phyloP scores from a whole-genome alignment of 2,113 vertebrate species.

The Vidua macroura region DNA sequence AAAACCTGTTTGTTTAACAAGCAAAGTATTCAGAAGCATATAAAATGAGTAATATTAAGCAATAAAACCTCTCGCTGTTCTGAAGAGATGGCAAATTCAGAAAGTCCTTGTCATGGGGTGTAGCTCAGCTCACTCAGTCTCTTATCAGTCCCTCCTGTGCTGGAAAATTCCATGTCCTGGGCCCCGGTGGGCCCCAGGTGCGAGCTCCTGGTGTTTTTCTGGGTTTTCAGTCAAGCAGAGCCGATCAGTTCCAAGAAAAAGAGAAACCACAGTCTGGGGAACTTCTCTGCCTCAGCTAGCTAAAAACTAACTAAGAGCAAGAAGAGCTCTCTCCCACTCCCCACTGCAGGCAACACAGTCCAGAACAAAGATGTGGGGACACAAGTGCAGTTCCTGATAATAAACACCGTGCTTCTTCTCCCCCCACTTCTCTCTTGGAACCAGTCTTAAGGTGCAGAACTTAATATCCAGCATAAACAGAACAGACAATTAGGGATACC shows the following conservation, averaged over 20 bases:
- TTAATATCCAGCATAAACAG: not conserved
- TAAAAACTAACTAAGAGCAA: not conserved
- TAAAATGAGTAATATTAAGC: not conserved
- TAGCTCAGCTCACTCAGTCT: not conserved
- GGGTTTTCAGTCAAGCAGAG: not conserved
- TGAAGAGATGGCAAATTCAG: not conserved
- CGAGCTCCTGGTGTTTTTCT: not conserved
- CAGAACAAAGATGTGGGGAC: fast-evolving
- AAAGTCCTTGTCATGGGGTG: not conserved
- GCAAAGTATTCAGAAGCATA: not conserved
- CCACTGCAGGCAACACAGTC: not conserved
- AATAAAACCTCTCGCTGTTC: not conserved
- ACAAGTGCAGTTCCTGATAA: too few relatives aligned
- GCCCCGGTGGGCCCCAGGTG: not conserved
- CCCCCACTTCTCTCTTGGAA: fast-evolving
- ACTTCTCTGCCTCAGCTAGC: not conserved
- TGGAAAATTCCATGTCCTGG: fast-evolving
- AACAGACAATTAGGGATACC: not conserved
- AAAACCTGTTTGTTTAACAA: not conserved
- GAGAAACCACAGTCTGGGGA: fast-evolving
- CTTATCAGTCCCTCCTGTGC: not conserved
- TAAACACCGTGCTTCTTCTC: fast-evolving
- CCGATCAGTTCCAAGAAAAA: not conserved
- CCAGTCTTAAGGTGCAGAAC: not conserved
- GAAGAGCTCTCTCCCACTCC: not conserved